Evolutionary conservation across 2,888 invertebrate genomes (phyloP), one percentile per base, ranked within the genome.

Genomic region (Lasius platythorax): DNA sequence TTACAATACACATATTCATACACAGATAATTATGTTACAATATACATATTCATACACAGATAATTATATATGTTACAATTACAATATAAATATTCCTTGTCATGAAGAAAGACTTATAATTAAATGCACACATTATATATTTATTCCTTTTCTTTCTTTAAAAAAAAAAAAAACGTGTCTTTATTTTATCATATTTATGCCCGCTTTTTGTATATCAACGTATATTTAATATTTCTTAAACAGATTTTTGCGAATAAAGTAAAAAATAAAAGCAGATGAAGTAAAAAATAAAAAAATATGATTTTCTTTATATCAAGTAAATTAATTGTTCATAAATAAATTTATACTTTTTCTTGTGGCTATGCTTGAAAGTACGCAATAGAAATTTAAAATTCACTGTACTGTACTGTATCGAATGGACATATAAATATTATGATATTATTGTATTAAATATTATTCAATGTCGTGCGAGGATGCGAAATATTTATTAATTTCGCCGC

Each of bases 391-490:
- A 46, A 64, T 66, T 64, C 23, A 75, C 64, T 30, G 18, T 15
- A 33, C 3, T 30, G 74, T n/a, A 23, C 6, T 33, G 23, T 23
- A 46, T 63, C 58, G 23, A 15, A 5, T 12, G 30, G 9, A 64
- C 30, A 74, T 37, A 75, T 50, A 50, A 66, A 75, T 64, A 33
- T 30, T 18, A 33, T 28, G 4, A 28, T 23, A 46, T 75, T 53
- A 75, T 64, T 23, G 23, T 23, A 23, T 23, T 23, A 23, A 23
- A 23, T 23, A 23, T 23, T 23, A 23, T 23, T 23, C 23, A 23
- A 23, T 23, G 23, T 23, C 23, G 40, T 40, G 46, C 6, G 12
- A 30, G 43, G 6, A 63, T 33, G 63, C 18, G 2, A 50, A 50
- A 50, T 1, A 50, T 50, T 50, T n/a, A 50, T 50, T 50, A 50